A percentile compares a stretch with the other conserved stretches of the same genome.
Evolutionary conservation across 1,140 invertebrate genomes (phyloP).

Genomic region (Leptinotarsa undecemlineata): DNA sequence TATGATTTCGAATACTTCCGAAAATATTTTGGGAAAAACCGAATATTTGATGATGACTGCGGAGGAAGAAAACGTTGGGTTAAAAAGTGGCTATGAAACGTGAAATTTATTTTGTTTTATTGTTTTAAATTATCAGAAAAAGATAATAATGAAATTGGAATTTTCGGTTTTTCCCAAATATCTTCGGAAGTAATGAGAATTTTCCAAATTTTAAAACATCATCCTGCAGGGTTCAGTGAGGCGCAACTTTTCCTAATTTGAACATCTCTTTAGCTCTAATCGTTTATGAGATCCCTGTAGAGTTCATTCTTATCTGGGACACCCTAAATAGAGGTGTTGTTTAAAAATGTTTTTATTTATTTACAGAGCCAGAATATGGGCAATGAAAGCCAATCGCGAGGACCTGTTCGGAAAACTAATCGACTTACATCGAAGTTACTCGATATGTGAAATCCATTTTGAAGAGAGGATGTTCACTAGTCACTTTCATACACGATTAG

Average conservation of each 20-base stretch:
- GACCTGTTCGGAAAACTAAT: conserved; percentile 2
- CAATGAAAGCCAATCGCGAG: conserved; percentile 8
- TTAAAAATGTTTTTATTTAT: conserved; percentile 3
- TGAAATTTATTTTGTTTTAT: conserved; percentile 8
- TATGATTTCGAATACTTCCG: neutral
- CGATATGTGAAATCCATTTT: conserved; percentile 24
- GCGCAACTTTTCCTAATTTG: conserved; percentile 11
- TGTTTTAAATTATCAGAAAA: conserved; percentile 11
- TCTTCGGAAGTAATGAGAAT: no score
- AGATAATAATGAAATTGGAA: neutral
- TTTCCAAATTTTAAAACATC: neutral
- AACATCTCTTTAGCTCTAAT: conserved; percentile 10
- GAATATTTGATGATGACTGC: neutral
- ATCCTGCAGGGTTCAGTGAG: conserved; percentile 5
- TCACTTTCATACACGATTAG: conserved; percentile 5
- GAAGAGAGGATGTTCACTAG: conserved; percentile 25
- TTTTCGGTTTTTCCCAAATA: no score
- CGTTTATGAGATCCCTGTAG: conserved; percentile 9
- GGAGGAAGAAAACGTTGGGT: neutral
- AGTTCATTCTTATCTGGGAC: conserved; percentile 2
- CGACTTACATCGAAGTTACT: conserved; percentile 7
- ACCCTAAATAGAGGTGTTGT: neutral
- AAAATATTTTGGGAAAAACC: conserved; percentile 10
- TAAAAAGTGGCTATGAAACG: conserved; percentile 11
- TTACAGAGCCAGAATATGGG: conserved; percentile 23